phyloP scores from a whole-genome alignment of 2,888 invertebrate genomes.

The Folsomia manolachei region DNA sequence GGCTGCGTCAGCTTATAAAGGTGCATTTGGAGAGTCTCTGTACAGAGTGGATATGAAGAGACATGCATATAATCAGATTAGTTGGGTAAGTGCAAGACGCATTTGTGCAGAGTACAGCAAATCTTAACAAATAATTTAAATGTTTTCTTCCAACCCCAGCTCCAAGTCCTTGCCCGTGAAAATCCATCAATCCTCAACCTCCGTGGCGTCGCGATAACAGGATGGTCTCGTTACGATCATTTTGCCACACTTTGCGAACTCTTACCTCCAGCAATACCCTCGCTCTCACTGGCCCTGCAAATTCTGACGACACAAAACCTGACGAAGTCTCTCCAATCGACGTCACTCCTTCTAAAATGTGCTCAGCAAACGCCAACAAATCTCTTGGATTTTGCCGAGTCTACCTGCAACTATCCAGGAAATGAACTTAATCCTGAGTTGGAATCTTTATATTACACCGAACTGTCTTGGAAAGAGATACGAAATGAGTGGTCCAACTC shows the following conservation, averaged over 20 bases:
- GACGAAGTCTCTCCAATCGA: not conserved
- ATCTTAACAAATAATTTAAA: too few relatives aligned
- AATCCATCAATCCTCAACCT: slow-evolving; percentile 57
- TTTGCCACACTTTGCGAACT: slow-evolving; percentile 66
- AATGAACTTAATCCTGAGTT: not conserved
- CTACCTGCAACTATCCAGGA: not conserved
- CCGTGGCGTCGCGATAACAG: slow-evolving; percentile 64
- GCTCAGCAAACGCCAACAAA: not conserved
- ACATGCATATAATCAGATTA: slow-evolving; percentile 51
- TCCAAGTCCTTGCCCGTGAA: slow-evolving; percentile 17
- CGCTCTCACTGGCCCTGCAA: slow-evolving; percentile 49
- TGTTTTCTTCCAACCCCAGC: too few relatives aligned
- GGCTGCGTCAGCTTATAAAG: slow-evolving; percentile 83
- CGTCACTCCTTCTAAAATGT: not conserved
- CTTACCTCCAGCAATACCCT: slow-evolving; percentile 63
- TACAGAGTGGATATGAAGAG: slow-evolving; percentile 55
- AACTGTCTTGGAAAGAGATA: not conserved
- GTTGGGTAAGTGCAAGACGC: too few relatives aligned
- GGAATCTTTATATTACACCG: not conserved
- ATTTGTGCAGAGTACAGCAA: too few relatives aligned
- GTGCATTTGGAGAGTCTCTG: slow-evolving; percentile 58
- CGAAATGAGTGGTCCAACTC: not conserved
- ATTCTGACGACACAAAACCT: not conserved
- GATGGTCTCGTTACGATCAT: slow-evolving; percentile 71
- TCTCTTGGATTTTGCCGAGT: not conserved